phyloP scores from a whole-genome alignment of 2,888 invertebrate species.

The Sminthurinus aureus region DNA sequence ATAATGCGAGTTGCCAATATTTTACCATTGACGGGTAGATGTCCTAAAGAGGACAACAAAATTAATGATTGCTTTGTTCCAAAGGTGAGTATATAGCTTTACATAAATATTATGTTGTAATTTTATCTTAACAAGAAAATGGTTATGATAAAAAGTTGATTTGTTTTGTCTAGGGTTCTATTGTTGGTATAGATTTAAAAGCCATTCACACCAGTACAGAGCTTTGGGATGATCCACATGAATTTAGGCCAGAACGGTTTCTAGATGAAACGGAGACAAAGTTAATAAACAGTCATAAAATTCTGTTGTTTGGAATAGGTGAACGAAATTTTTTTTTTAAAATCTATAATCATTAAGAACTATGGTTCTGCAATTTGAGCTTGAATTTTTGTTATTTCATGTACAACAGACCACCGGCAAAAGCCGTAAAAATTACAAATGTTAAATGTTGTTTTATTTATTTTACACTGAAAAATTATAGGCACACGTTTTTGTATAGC shows the following conservation, averaged over 20 bases:
- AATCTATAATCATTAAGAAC: neutral
- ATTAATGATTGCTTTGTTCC: conserved; percentile 29
- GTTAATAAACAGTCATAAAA: conserved; percentile 43
- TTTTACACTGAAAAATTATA: conserved; percentile 27
- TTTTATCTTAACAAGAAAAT: neutral
- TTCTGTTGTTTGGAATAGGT: conserved; percentile 50
- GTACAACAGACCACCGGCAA: too few species aligned
- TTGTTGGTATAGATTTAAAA: conserved; percentile 45
- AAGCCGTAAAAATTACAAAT: too few species aligned
- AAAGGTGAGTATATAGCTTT: conserved; percentile 3
- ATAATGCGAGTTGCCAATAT: conserved; percentile 41
- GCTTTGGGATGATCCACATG: conserved; percentile 11
- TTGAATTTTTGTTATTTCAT: too few species aligned
- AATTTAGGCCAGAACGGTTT: conserved; percentile 24
- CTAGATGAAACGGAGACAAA: conserved; percentile 12
- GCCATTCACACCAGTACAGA: conserved; percentile 40
- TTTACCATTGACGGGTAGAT: conserved; percentile 19
- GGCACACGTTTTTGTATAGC: conserved; percentile 51
- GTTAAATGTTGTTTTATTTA: neutral
- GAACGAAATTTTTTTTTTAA: neutral
- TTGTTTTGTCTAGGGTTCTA: conserved; percentile 36
- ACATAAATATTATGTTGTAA: neutral
- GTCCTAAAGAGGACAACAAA: conserved; percentile 30
- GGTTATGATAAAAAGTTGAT: neutral
- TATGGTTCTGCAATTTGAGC: neutral